A percentile compares a stretch with the other conserved stretches of the same genome.
These are phyloP conservation scores for Chelmon rostratus DNA, from an alignment of 2,797 vertebrate species.

Conservation along the genomic window DNA sequence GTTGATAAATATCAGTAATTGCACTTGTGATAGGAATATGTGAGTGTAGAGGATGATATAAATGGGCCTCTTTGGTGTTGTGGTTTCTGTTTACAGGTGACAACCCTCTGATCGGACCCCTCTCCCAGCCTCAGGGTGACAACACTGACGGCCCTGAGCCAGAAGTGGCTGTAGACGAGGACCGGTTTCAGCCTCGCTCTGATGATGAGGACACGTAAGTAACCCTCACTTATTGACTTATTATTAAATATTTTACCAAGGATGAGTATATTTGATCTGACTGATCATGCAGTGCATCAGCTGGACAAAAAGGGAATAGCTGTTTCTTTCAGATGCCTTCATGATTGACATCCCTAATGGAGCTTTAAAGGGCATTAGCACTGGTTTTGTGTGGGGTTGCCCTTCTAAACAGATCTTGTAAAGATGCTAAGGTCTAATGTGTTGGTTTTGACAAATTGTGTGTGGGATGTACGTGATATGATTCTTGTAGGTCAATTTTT, in stretches of 20 bases:
- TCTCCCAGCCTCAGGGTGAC: conserved; percentile 77
- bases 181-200: conserved; percentile 88
- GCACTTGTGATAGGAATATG: too few relatives aligned
- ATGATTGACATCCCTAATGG: neutral
- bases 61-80: neutral
- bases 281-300: neutral
- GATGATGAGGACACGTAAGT: conserved; percentile 96
- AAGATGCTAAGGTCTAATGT: neutral
- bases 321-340: neutral
- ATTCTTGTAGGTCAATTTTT: neutral
- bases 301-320: neutral
- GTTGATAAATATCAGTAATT: neutral
- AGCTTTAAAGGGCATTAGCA: neutral
- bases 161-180: conserved; percentile 78
- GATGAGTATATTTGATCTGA: neutral
- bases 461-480: neutral
- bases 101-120: conserved; percentile 84
- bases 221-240: neutral
- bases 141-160: conserved; percentile 85
- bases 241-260: neutral
- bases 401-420: neutral
- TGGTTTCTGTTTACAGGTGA: conserved; percentile 66
- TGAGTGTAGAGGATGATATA: neutral
- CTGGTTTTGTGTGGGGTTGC: neutral
- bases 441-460: neutral